Percentiles rank a stretch among this genome's conserved stretches.
phyloP scores from a whole-genome alignment of 2,888 invertebrate species.

The Volucella bombylans region DNA sequence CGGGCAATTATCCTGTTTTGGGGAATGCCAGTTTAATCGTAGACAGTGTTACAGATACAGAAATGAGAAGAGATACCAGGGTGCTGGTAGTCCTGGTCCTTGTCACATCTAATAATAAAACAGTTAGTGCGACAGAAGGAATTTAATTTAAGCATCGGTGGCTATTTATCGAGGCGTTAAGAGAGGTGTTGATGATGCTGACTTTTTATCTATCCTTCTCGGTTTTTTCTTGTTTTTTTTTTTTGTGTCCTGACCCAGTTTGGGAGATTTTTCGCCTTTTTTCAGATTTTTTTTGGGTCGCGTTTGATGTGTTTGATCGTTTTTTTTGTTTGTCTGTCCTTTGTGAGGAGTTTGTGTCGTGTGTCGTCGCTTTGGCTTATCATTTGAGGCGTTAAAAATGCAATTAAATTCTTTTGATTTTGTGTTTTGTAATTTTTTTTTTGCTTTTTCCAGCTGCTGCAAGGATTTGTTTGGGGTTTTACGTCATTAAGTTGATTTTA shows the following conservation, averaged over 20 bases:
- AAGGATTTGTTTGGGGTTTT: slow-evolving; percentile 65
- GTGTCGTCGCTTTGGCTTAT: slow-evolving; percentile 65
- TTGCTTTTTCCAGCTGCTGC: not conserved
- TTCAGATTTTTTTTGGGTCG: slow-evolving; percentile 29
- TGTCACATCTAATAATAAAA: slow-evolving; percentile 67
- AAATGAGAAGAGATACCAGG: no score
- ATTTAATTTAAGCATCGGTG: slow-evolving; percentile 74
- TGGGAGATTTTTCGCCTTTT: slow-evolving; percentile 3
- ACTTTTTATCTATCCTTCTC: slow-evolving; percentile 25
- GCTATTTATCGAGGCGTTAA: slow-evolving; percentile 74
- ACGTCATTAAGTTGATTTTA: slow-evolving; percentile 63
- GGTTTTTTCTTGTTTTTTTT: slow-evolving; percentile 31
- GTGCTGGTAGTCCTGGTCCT: no score
- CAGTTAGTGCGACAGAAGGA: slow-evolving; percentile 74
- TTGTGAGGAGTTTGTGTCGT: slow-evolving; percentile 38
- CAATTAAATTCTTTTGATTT: slow-evolving; percentile 73
- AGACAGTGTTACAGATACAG: slow-evolving; percentile 40
- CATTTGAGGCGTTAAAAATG: slow-evolving; percentile 71
- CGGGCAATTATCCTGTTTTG: slow-evolving; percentile 62
- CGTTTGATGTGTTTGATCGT: slow-evolving; percentile 64
- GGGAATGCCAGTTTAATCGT: slow-evolving; percentile 65
- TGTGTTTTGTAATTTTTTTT: slow-evolving; percentile 37
- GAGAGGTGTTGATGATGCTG: slow-evolving; percentile 67
- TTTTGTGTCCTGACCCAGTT: slow-evolving; percentile 63
- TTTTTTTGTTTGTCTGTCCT: slow-evolving; percentile 29